Base-by-base conservation (phyloP, 2,888 invertebrate species). In the Brachyopa scutellaris region DNA sequence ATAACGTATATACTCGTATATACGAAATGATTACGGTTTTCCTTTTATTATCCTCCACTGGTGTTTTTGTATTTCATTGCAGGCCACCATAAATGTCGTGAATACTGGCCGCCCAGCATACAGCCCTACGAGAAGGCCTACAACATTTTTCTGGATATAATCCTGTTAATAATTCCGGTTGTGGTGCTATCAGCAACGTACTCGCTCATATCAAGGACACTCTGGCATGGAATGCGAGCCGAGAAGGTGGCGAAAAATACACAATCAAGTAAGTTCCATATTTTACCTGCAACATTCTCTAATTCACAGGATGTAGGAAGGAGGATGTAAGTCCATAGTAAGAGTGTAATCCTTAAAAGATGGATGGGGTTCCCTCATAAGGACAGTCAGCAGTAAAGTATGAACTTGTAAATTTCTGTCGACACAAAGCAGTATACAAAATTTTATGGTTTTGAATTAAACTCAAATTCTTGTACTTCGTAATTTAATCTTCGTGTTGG, bases 111-210 rank as follows among this genome's bases (percentile, higher is more conserved):
- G 15, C 89, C 89, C 59, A 85, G 88, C 47, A 89, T 90, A 36
- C 90, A 91, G 26, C 61, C 67, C 36, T 87, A 86, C 74, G 95
- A 96, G 40, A 91, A 91, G 85, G 91, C 91, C 1, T 94, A 93
- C 90, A 93, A 92, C 85, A 88, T 94, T 51, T 91, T 93, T 73
- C 88, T 94, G 85, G 93, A 93, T 85, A 90, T 92, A 4, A 90
- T 93, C 40, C 91, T 94, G 8, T 91, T 95, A 33, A 91, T 94
- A 4, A 88, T 94, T 70, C 94, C 94, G 0, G 88, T 94, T 13
- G 86, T 93, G 31, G 91, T 93, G 40, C 92, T 94, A 91, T 91
- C 91, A 19, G 90, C 92, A 42, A 93, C 93, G 4, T 94, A 94
- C 85, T 91, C 91, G 8, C 89, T 92, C 42, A 93, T 93, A 47